Evolutionary conservation across 2,797 vertebrate species (phyloP).

Genomic region (Podarcis lilfordi): DNA sequence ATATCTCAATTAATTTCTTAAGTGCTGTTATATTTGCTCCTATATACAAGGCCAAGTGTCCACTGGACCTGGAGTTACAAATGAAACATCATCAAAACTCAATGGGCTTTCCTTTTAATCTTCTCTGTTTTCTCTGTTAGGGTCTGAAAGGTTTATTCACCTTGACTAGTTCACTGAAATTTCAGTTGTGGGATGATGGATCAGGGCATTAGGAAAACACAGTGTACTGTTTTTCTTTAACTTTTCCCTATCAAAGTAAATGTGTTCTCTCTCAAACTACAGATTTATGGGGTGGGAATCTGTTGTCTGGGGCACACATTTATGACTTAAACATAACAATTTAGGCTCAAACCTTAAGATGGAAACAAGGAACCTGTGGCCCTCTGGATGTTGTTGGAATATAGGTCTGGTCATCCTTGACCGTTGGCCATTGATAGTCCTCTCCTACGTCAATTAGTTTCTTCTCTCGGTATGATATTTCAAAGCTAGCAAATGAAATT

Average conservation of each 20-base stretch:
- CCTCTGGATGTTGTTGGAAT: too few species aligned
- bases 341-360: not conserved
- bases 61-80: not conserved
- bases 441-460: not conserved
- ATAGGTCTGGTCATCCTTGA: not conserved
- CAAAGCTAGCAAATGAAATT: not conserved
- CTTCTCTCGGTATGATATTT: not conserved
- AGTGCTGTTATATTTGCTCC: not conserved
- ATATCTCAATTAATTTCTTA: not conserved
- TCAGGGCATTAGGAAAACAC: not conserved
- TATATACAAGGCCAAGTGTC: not conserved
- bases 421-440: not conserved
- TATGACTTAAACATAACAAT: slow-evolving; percentile 50
- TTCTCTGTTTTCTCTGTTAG: not conserved
- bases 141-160: not conserved
- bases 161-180: not conserved
- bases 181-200: slow-evolving; percentile 8
- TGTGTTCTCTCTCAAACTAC: not conserved
- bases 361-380: too few species aligned
- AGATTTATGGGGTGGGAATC: rapidly evolving
- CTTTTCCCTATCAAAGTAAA: slow-evolving; percentile 24
- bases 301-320: slow-evolving; percentile 30
- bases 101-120: not conserved
- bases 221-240: not conserved
- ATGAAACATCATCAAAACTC: not conserved